Base-by-base conservation (phyloP, 1,140 invertebrate species). In the Bombus cullumanus region DNA sequence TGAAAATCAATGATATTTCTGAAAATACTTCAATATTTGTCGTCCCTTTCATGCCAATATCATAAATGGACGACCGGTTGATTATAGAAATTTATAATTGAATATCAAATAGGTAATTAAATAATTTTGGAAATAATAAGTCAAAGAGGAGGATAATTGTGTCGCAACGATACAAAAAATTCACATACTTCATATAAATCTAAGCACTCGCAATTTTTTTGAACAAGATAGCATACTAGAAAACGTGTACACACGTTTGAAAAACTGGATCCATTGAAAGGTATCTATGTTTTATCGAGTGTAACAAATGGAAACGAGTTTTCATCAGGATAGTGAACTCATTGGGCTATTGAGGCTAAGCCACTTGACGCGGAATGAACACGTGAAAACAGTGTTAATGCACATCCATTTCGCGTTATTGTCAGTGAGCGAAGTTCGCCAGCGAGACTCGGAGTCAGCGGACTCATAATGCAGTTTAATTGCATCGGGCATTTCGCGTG, bases 361-460 rank as follows among this genome's bases (percentile, higher is more conserved):
- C 64, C 43, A 76, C 59, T 83, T 66, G 71, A 37, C 25, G 75
- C 28, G n/a, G 31, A 83, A 83, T 64, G 74, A 69, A 78, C 74
- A 31, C 34, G 64, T 25, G 68, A 78, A 78, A 83, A 78, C 37
- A 47, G 15, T 25, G 8, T 79, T 84, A 84, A 84, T 80, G 83
- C 76, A 37, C 83, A 71, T 79, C 76, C 76, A 84, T 84, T 84
- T 72, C 68, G 25, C 62, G 66, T 72, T 84, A 84, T 80, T 80
- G 83, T 79, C 53, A 12, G 12, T 28, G 83, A 84, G 37, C 53
- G 47, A 62, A 37, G 39, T 57, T 79, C 39, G n/a, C 64, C 41
- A 57, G 22, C 59, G 82, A 78, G 34, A 76, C n/a, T 59, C 57
- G 1, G 9, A 68, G 39, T 79, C 76, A 39, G 75, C 57, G 1